Evolutionary conservation across 2,113 vertebrate genomes (phyloP), one percentile per base, ranked within the genome.

Genomic region (Pygoscelis antarcticus): DNA sequence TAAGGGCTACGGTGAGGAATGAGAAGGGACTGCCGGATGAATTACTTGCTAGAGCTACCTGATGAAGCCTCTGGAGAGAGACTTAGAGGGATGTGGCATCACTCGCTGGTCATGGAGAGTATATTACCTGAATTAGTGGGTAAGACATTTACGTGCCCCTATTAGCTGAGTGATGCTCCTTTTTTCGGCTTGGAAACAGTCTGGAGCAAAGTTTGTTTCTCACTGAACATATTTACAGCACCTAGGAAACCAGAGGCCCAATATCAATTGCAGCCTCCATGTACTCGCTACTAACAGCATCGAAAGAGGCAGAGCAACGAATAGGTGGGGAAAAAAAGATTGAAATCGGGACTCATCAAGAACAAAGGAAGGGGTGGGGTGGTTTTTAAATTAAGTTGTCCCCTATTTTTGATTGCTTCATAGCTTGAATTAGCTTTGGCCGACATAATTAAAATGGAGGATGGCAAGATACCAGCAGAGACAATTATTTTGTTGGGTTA

Each of bases 371-470:
- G 91, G 66, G 23, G 29, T 85, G n/a, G 40, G 20, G 23, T 58
- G 11, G 26, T 57, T 84, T 69, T 89, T 8, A 74, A 94, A 90
- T 93, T 60, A 54, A 85, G n/a, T 34, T 85, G 58, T 83, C 78
- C 81, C 18, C 51, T 82, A 87, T 95, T 94, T 96, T 70, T 91
- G 52, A 84, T 87, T 89, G 84, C 81, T 80, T 95, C 78, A 34
- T 88, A 80, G 38, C 87, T 90, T 83, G 89, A 90, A 85, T 93
- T 96, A 96, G 84, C 51, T 90, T 83, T 95, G 87, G 75, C 91
- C 89, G 94, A 89, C 84, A 70, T 93, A 93, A 74, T 87, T 91
- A 87, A 97, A 96, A 95, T 74, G 62, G 46, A 62, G 42, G 60
- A 74, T 83, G 78, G 85, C 62, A 80, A 85, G 87, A n/a, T 93